A percentile compares a stretch with the other conserved stretches of the same genome.
Evolutionary conservation across 2,113 vertebrate genomes (phyloP).

Genomic region (Poeciliopsis prolifica): DNA sequence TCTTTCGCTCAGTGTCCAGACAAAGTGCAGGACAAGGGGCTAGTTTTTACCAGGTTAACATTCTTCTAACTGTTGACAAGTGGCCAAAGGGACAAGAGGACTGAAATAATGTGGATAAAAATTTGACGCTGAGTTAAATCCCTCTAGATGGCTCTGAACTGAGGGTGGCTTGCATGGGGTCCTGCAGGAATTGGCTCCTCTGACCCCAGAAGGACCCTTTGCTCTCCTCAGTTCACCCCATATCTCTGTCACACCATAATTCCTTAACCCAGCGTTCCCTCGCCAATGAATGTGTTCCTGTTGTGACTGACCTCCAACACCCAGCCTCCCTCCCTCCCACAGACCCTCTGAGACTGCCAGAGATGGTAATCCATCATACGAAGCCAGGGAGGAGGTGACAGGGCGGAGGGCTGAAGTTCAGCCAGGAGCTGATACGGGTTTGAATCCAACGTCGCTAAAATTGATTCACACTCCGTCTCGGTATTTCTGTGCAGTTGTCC

Average conservation of each 20-base stretch:
- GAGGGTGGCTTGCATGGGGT: conserved; percentile 51
- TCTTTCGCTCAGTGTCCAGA: too few relatives aligned
- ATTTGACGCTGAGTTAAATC: conserved; percentile 60
- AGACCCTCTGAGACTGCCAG: conserved; percentile 58
- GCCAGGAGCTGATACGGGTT: conserved; percentile 58
- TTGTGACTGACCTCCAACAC: conserved; percentile 57
- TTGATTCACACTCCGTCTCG: conserved; percentile 68
- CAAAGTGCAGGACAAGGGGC: too few relatives aligned
- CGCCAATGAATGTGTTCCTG: conserved; percentile 64
- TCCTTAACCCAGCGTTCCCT: conserved; percentile 65
- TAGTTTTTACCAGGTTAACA: background rate
- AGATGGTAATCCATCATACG: conserved; percentile 78
- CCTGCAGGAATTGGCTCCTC: conserved; percentile 72
- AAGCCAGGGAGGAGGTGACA: conserved; percentile 62
- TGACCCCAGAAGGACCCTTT: conserved; percentile 77
- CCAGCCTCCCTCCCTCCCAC: conserved; percentile 29
- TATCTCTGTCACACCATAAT: conserved; percentile 73
- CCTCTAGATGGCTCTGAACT: conserved; percentile 43
- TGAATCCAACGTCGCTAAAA: conserved; percentile 67
- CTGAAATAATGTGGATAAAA: conserved; percentile 76
- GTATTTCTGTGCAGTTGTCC: conserved; percentile 48
- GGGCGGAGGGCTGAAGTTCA: conserved; percentile 67
- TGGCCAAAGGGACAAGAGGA: conserved; percentile 58
- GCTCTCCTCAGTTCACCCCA: conserved; percentile 56
- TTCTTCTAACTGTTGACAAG: conserved; percentile 52